Percentiles rank a stretch among this genome's conserved stretches.
Evolutionary conservation across 2,888 invertebrate genomes (phyloP).

Genomic region (Metacarcinus magister): DNA sequence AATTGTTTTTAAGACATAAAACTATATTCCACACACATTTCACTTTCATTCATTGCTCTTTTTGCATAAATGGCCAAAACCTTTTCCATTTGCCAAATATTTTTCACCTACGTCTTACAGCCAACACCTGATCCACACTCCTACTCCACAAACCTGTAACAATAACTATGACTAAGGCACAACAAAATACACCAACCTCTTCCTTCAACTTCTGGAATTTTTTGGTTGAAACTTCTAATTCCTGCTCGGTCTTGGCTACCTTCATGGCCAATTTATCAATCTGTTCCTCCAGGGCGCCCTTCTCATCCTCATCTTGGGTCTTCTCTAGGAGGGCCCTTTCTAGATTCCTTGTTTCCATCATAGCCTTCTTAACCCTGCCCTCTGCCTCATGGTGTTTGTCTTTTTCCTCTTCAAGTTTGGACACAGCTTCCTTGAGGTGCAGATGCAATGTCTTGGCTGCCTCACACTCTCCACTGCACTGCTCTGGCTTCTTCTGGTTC

Average conservation of each 20-base stretch:
- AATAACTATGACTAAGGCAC: too few relatives aligned
- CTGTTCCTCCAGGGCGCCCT: conserved; percentile 65
- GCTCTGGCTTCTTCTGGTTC: conserved; percentile 20
- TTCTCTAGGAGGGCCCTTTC: conserved; percentile 62
- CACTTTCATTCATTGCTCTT: too few relatives aligned
- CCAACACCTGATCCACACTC: too few relatives aligned
- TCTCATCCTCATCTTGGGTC: conserved; percentile 64
- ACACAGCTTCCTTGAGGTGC: not conserved
- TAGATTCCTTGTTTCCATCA: conserved; percentile 13
- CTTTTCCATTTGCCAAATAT: too few relatives aligned
- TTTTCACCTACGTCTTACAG: too few relatives aligned
- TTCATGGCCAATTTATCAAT: conserved; percentile 61
- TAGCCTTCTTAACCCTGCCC: conserved; percentile 7
- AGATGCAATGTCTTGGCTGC: conserved; percentile 43
- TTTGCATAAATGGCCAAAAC: too few relatives aligned
- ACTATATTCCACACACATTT: not conserved
- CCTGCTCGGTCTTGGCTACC: conserved; percentile 27
- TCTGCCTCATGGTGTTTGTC: not conserved
- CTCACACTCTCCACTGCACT: conserved; percentile 63
- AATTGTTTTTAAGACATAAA: not conserved
- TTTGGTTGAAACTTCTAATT: conserved; percentile 43
- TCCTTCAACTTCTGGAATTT: conserved; percentile 61
- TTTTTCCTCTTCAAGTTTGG: conserved; percentile 51
- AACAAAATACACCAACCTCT: conserved; percentile 19
- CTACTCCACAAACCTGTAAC: too few relatives aligned